A percentile compares a stretch with the other conserved stretches of the same genome.
Evolutionary conservation across 23 tunicate species (phyloP).

Genomic region (Corella eumyota): DNA sequence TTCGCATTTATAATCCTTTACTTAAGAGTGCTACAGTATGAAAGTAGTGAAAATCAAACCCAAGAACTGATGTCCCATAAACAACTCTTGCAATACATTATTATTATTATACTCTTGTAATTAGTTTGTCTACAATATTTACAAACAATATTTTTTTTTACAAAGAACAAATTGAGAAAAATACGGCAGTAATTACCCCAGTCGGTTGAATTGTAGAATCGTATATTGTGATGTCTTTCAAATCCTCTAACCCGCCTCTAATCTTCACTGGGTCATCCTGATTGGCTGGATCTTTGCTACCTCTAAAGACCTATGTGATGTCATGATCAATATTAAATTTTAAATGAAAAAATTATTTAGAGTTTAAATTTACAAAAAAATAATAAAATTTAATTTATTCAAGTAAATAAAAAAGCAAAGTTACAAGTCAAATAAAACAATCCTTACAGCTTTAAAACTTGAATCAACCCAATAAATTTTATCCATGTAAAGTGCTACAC

Average conservation of each 20-base stretch:
- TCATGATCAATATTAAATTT: neutral
- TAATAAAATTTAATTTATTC: neutral
- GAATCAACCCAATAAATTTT: conserved; percentile 73
- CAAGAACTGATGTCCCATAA: no score
- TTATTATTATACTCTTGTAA: no score
- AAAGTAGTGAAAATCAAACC: no score
- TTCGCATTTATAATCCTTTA: no score
- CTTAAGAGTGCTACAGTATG: no score
- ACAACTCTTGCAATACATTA: no score
- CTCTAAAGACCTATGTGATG: conserved; percentile 42
- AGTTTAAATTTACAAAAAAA: no score
- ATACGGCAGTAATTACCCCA: no score
- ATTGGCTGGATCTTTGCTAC: conserved; percentile 52
- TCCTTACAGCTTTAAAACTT: conserved; percentile 36
- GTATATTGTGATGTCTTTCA: conserved; percentile 45
- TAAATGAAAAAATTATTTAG: neutral
- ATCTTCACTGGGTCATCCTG: conserved; percentile 23
- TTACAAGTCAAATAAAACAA: neutral
- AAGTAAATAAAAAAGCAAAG: neutral
- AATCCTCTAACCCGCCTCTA: conserved; percentile 27
- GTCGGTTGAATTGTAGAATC: conserved; percentile 34
- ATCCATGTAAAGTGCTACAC: conserved; percentile 33
- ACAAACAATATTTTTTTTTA: no score
- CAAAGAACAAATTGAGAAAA: no score
- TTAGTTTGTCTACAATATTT: no score